Evolutionary conservation across 1,140 invertebrate genomes (phyloP), one percentile per base, ranked within the genome.

Genomic region (Cardiocondyla obscurior): DNA sequence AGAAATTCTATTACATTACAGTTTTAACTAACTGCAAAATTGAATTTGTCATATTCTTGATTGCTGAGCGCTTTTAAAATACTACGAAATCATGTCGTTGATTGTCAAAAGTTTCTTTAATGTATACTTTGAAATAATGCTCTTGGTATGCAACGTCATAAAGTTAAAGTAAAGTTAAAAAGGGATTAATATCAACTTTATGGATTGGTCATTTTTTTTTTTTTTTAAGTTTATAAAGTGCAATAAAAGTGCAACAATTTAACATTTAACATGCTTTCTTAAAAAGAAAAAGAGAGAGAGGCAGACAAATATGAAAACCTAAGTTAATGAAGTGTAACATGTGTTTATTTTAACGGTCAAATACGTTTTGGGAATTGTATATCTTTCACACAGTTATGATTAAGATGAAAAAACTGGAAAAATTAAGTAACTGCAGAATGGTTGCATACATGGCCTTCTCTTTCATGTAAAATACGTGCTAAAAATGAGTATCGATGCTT

Each of bases 191-290:
- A 51, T 16, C 14, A 65, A 77, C 39, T n/a, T 55, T 53, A 76
- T 44, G 64, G 46, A 57, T 57, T 36, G 79, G 8, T 12, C 62
- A 65, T 70, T 65, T 76, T 46, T 65, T 42, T 55, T 57, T 70
- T 65, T 76, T 46, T 65, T 42, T 55, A 67, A 69, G 4, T 74
- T 30, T 70, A 73, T 85, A 44, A 49, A 39, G 49, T 76, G 62
- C 53, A 70, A 82, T 76, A 64, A 86, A 84, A 55, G 55, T 73
- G 64, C 49, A 44, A 82, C 33, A 65, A 55, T 84, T 69, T 74
- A 67, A 82, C 44, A 82, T 62, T 86, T 46, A 86, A 86, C 85
- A 87, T 87, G 85, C 85, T 83, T 77, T 46, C 46, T 46, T 65
- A 86, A 30, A 65, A 28, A 81, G 64, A 60, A 14, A 42, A 14